phyloP scores from a whole-genome alignment of 2,113 vertebrate genomes.

The Zapus hudsonius region DNA sequence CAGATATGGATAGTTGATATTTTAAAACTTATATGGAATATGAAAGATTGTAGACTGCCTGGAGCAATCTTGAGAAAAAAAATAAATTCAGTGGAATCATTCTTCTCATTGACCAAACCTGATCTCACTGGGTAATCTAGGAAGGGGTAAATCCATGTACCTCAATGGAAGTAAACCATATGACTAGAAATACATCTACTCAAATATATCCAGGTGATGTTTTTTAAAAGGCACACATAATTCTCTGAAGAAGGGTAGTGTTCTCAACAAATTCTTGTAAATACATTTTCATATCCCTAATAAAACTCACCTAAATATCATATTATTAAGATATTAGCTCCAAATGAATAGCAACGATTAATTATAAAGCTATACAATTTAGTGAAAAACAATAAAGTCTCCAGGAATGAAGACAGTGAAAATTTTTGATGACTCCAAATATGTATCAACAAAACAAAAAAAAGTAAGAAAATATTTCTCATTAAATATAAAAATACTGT shows the following conservation, averaged over 20 bases:
- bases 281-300: neutral
- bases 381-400: neutral
- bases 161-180: neutral
- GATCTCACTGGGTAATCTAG: neutral
- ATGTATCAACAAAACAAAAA: neutral
- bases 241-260: neutral
- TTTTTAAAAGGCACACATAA: conserved; percentile 1
- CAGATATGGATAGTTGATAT: neutral
- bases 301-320: neutral
- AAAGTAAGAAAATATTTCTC: neutral
- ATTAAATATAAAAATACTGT: neutral
- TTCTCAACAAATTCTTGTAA: neutral
- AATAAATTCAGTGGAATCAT: no score
- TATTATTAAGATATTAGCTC: neutral
- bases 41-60: no score
- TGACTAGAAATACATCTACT: neutral
- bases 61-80: no score
- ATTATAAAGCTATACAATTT: neutral
- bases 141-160: neutral
- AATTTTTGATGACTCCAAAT: neutral
- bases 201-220: conserved; percentile 1
- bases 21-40: neutral
- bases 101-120: no score
- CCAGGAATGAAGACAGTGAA: neutral
- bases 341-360: neutral